A percentile compares a stretch with the other conserved stretches of the same genome.
Conservation (phyloP, 2,888 invertebrate genomes). For the Phorcus lineatus region DNA sequence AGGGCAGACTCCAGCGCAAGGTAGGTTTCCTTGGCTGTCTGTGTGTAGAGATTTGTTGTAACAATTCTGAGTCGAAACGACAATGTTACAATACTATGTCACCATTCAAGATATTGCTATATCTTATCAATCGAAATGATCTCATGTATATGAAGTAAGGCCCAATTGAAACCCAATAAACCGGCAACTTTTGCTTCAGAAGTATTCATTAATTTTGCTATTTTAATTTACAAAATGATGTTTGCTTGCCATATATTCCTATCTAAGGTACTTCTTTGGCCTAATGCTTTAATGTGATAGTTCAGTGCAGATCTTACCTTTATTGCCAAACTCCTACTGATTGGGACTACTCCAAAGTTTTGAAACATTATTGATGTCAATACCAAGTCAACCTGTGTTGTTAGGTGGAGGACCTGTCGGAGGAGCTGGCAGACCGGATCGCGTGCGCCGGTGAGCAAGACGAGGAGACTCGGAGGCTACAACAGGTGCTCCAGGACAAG, state of each 20-base stretch:
- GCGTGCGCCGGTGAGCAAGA: constrained; percentile 63
- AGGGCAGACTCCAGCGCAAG: constrained; percentile 68
- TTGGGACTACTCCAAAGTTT: no score
- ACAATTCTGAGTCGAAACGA: background rate
- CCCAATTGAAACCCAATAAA: no score
- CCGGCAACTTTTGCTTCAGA: no score
- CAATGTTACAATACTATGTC: background rate
- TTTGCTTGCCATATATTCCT: no score
- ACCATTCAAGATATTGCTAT: background rate
- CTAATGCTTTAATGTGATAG: no score
- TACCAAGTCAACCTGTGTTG: background rate
- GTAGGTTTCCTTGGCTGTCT: constrained; percentile 43
- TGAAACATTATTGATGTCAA: no score
- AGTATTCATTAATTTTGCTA: no score
- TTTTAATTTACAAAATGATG: no score
- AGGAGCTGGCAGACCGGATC: constrained; percentile 77
- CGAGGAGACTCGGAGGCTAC: constrained; percentile 81
- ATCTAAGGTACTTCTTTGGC: no score
- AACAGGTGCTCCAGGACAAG: constrained; percentile 81
- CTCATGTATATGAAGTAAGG: background rate
- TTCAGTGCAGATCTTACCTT: no score
- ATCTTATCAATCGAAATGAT: no score
- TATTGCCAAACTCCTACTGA: no score
- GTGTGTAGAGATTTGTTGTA: background rate
- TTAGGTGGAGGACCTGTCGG: constrained; percentile 87